phyloP scores from a whole-genome alignment of 2,888 invertebrate genomes.

The Orthonevra nobilis region DNA sequence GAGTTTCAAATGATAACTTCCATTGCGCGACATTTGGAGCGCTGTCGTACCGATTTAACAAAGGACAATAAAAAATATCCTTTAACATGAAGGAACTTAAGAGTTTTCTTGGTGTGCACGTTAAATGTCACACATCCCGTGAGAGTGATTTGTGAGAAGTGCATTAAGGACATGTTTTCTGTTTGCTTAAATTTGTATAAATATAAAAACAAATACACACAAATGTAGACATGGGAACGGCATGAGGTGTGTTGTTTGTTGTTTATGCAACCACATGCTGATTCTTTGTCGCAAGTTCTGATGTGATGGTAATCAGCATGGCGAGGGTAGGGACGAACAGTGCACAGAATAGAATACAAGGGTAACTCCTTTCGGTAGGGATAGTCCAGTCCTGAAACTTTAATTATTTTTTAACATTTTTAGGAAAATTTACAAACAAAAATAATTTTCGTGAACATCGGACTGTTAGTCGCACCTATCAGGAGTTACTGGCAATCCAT shows the following conservation, averaged over 20 bases:
- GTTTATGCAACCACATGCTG: constrained; percentile 7
- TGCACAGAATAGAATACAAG: too few relatives aligned
- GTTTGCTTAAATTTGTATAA: not conserved
- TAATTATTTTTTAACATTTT: too few relatives aligned
- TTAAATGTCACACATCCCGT: constrained; percentile 35
- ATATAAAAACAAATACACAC: not conserved
- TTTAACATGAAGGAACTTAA: constrained; percentile 22
- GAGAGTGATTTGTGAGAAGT: constrained; percentile 30
- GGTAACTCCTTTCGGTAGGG: too few relatives aligned
- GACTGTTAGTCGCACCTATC: too few relatives aligned
- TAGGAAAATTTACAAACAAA: too few relatives aligned
- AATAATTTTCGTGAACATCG: too few relatives aligned
- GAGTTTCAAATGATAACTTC: constrained; percentile 11
- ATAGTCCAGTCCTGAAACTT: too few relatives aligned
- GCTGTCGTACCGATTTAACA: too few relatives aligned
- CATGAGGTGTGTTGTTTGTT: not conserved
- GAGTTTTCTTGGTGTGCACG: constrained; percentile 7
- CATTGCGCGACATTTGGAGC: not conserved
- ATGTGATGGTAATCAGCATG: not conserved
- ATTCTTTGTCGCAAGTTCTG: constrained; percentile 4
- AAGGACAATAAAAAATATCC: constrained; percentile 16
- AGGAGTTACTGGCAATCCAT: too few relatives aligned
- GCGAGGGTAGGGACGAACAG: too few relatives aligned
- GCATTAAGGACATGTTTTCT: constrained; percentile 16
- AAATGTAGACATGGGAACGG: too few relatives aligned